Conservation (phyloP, 2,113 vertebrate genomes). For the Eurystomus gularis region DNA sequence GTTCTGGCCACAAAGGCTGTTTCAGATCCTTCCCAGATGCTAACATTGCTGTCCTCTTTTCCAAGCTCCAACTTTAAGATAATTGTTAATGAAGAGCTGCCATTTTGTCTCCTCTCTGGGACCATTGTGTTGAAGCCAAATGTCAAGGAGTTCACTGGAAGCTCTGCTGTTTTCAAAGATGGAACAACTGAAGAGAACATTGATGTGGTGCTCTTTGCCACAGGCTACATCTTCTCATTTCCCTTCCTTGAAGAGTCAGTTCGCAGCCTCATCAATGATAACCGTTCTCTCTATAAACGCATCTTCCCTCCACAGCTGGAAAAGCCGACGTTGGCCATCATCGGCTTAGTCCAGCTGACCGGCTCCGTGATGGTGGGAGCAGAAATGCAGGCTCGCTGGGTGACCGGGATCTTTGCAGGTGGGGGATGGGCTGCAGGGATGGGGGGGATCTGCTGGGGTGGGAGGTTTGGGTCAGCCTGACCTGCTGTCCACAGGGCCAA, state of each 20-base stretch:
- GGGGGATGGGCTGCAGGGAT: background rate
- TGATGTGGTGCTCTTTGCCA: constrained; percentile 83
- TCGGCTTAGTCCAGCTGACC: constrained; percentile 76
- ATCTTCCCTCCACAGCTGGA: constrained; percentile 83
- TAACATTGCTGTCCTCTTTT: background rate
- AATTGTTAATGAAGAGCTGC: constrained; percentile 80
- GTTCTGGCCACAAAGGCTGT: background rate
- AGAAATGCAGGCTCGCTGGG: constrained; percentile 93
- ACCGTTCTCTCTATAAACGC: constrained; percentile 77
- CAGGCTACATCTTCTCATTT: constrained; percentile 76
- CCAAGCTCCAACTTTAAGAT: constrained; percentile 59
- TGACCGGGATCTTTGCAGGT: constrained; percentile 85
- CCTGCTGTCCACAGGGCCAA: background rate
- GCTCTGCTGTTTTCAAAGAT: constrained; percentile 79
- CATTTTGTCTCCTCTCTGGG: constrained; percentile 82
- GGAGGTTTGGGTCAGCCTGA: background rate
- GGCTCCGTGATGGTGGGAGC: constrained; percentile 80
- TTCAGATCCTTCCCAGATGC: background rate
- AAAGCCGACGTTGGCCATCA: constrained; percentile 80
- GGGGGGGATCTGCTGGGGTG: background rate
- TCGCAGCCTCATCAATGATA: constrained; percentile 33
- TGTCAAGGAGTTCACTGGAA: constrained; percentile 74
- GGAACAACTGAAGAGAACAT: constrained; percentile 76
- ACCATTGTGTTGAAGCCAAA: constrained; percentile 77
- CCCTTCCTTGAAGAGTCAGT: constrained; percentile 76